Evolutionary conservation across 37 sponge, comb jelly and placozoan genomes (phyloP).

Genomic region (Spongia lamella): DNA sequence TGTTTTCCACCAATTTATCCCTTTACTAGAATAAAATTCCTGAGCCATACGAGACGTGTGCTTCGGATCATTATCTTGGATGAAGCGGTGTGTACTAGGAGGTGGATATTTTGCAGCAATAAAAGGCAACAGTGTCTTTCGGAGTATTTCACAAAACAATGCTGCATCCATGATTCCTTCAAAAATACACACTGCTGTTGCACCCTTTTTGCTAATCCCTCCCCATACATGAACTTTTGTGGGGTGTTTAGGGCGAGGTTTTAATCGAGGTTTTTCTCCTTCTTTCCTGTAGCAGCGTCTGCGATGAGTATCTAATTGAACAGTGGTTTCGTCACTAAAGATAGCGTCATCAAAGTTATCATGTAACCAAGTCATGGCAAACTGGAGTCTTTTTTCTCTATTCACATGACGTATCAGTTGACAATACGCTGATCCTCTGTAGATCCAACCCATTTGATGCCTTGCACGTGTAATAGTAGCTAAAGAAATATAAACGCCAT

Average conservation of each 20-base stretch:
- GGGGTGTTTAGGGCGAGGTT: constrained; percentile 21
- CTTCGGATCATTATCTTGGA: constrained; percentile 40
- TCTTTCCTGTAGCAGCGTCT: too few relatives aligned
- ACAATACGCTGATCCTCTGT: too few relatives aligned
- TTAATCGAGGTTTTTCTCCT: too few relatives aligned
- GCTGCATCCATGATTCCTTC: constrained; percentile 44
- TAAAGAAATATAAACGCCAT: too few relatives aligned
- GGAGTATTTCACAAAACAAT: constrained; percentile 16
- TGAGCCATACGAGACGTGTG: constrained; percentile 28
- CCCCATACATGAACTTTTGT: constrained; percentile 48
- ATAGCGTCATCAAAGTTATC: too few relatives aligned
- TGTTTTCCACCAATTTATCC: constrained; percentile 34
- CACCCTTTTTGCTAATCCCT: constrained; percentile 31
- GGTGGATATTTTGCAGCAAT: constrained; percentile 4
- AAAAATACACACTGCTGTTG: constrained; percentile 41
- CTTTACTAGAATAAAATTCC: constrained; percentile 8
- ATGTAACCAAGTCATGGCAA: too few relatives aligned
- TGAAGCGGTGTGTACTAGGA: constrained; percentile 13
- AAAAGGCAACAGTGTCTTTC: constrained; percentile 17
- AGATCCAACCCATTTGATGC: too few relatives aligned
- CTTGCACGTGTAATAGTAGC: too few relatives aligned
- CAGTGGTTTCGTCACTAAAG: too few relatives aligned
- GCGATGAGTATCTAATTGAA: too few relatives aligned
- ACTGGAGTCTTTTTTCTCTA: too few relatives aligned
- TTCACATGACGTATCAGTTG: too few relatives aligned